phyloP scores from a whole-genome alignment of 2,113 vertebrate species.

The Clinocottus analis region DNA sequence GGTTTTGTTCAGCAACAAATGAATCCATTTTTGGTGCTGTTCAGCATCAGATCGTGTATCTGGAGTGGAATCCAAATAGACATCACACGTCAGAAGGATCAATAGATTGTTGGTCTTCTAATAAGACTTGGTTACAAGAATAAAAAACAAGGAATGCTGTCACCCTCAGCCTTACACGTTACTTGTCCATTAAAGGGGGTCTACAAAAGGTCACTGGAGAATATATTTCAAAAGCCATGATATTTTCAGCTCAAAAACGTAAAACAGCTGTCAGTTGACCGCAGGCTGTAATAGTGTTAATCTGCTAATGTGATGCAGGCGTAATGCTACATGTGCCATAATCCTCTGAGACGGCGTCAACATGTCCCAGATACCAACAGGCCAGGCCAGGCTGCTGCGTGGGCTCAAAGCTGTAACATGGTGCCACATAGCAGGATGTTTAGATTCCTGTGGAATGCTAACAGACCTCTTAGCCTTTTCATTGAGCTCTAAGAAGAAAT shows the following conservation, averaged over 20 bases:
- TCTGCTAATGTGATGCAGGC: conserved; percentile 2
- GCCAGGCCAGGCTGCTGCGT: background rate
- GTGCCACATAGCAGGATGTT: background rate
- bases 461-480: background rate
- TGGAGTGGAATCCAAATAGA: background rate
- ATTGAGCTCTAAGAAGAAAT: background rate
- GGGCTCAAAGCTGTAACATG: background rate
- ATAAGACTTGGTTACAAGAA: background rate
- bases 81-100: background rate
- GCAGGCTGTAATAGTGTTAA: background rate
- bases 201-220: background rate
- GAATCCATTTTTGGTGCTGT: background rate
- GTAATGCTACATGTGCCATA: background rate
- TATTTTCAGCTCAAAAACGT: background rate
- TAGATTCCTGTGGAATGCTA: background rate
- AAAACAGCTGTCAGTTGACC: background rate
- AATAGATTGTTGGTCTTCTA: background rate
- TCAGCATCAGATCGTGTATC: background rate
- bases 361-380: background rate
- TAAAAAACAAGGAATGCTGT: background rate
- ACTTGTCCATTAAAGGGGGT: background rate
- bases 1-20: background rate
- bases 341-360: background rate
- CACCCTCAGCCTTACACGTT: background rate
- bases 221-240: background rate